phyloP scores from a whole-genome alignment of 2,113 vertebrate genomes.

The Ahaetulla prasina region DNA sequence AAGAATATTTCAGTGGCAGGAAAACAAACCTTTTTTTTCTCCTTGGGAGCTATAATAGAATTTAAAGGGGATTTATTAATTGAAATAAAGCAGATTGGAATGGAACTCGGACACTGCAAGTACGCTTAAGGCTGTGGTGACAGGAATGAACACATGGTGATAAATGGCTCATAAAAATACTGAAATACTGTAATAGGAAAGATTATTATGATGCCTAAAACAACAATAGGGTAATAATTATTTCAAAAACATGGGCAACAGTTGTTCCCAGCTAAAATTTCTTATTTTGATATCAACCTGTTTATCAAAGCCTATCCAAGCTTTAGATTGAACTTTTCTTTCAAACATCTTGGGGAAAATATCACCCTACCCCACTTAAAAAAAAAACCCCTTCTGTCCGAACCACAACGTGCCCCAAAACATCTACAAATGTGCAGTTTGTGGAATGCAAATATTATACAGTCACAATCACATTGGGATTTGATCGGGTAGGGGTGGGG shows the following conservation, averaged over 20 bases:
- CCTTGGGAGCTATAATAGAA: not conserved
- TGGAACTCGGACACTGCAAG: not conserved
- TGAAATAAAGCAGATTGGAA: not conserved
- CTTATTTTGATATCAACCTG: conserved; percentile 34
- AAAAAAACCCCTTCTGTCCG: conserved; percentile 6
- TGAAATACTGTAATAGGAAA: conserved; percentile 3
- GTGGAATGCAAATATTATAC: conserved; percentile 36
- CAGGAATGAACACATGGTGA: not conserved
- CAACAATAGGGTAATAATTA: conserved; percentile 24
- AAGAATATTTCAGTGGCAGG: not conserved
- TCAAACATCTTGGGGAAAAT: conserved; percentile 4
- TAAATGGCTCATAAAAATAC: conserved; percentile 26
- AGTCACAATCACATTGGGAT: conserved; percentile 29
- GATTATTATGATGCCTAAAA: not conserved
- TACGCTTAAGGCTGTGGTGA: not conserved
- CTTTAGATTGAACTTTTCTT: conserved; percentile 48
- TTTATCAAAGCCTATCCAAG: conserved; percentile 40
- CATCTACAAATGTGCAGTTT: conserved; percentile 34
- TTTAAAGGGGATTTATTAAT: not conserved
- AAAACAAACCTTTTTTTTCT: too few relatives aligned
- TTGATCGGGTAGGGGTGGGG: not conserved
- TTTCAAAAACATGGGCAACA: conserved; percentile 36
- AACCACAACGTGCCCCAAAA: conserved; percentile 37
- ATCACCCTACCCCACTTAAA: not conserved
- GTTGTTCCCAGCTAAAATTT: not conserved